Conservation (phyloP, 2,797 vertebrate genomes). For the Danio aesculapii region DNA sequence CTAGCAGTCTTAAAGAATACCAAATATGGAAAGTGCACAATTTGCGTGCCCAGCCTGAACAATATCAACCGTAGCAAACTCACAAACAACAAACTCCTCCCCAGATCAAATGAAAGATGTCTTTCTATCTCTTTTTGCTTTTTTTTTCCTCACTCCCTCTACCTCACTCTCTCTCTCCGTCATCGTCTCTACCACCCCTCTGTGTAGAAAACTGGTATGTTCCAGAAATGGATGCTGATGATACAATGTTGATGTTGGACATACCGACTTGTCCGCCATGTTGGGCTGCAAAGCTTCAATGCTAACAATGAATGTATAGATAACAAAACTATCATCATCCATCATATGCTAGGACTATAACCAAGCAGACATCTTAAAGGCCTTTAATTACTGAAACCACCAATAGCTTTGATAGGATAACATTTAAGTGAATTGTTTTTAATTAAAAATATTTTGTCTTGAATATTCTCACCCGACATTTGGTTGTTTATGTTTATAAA, state of each 20-base stretch:
- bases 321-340: constrained; percentile 11
- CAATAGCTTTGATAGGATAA: background rate
- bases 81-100: constrained; percentile 3
- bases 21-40: background rate
- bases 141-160: background rate
- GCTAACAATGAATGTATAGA: constrained; percentile 20
- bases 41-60: constrained; percentile 21
- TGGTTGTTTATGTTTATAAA: background rate
- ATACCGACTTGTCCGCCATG: constrained; percentile 44
- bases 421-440: background rate
- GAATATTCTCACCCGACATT: background rate
- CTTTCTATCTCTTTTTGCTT: constrained; percentile 11
- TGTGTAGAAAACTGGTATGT: constrained; percentile 56
- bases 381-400: background rate
- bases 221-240: constrained; percentile 59
- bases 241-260: constrained; percentile 59
- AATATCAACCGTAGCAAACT: background rate
- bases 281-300: constrained; percentile 29
- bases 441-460: background rate
- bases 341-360: background rate
- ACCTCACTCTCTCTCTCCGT: constrained; percentile 32
- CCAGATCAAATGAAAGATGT: constrained; percentile 8
- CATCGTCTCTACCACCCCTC: constrained; percentile 46
- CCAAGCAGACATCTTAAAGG: background rate
- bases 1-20: background rate